phyloP scores from a whole-genome alignment of 2,113 vertebrate genomes.

The Oreochromis tanganicae region DNA sequence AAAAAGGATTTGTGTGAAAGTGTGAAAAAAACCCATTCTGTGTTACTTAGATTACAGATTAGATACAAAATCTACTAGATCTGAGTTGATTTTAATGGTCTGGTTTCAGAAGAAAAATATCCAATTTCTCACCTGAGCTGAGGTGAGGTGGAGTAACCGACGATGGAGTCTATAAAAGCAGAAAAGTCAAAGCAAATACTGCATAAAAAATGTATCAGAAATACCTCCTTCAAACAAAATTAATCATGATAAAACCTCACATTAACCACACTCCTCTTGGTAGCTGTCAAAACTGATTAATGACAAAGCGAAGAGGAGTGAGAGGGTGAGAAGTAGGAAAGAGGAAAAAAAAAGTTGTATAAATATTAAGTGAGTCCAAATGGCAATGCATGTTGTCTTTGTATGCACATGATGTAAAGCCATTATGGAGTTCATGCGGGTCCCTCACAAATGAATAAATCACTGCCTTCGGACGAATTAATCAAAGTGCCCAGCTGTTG shows the following conservation, averaged over 20 bases:
- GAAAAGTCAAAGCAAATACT: conserved; percentile 26
- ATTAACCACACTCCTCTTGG: conserved; percentile 45
- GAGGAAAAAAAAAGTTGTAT: background rate
- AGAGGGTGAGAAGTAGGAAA: background rate
- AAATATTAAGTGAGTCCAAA: conserved; percentile 47
- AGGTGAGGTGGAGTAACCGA: background rate
- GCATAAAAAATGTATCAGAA: conserved; percentile 49
- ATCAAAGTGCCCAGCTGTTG: conserved; percentile 71
- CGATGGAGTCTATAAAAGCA: background rate
- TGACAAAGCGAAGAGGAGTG: conserved; percentile 9
- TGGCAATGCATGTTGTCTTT: conserved; percentile 45
- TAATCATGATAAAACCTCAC: conserved; percentile 54
- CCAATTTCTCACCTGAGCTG: background rate
- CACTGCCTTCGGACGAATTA: conserved; percentile 66
- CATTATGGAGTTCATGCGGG: conserved; percentile 46
- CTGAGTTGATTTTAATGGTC: background rate
- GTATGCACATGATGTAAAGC: conserved; percentile 56
- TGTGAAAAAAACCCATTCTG: background rate
- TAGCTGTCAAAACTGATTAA: conserved; percentile 58
- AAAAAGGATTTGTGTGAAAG: background rate
- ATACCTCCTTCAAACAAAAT: conserved; percentile 49
- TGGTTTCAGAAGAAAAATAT: background rate
- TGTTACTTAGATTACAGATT: background rate
- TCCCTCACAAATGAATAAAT: conserved; percentile 67
- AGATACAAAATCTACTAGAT: background rate